Evolutionary conservation across 2,888 invertebrate genomes (phyloP), one percentile per base, ranked within the genome.

Genomic region (Galeruca laticollis): DNA sequence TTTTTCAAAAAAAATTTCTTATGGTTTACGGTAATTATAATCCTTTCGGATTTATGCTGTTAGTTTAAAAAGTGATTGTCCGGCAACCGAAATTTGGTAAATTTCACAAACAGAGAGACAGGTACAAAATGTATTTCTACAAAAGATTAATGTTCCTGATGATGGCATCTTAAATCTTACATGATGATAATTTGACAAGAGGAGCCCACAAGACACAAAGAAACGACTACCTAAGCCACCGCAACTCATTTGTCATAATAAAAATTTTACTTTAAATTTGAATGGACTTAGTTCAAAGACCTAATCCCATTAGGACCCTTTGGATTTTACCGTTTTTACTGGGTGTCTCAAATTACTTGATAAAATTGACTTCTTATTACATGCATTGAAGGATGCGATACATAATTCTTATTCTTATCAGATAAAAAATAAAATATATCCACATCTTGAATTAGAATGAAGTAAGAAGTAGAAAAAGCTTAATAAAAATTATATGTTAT

Each of bases 131-230:
- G 64, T 33, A 69, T 62, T 67, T 68, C 40, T 43, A 68, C 66
- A 72, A 74, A 73, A 77, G 78, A 78, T 79, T 70, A 75, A 78
- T 79, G 77, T 77, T 67, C 66, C 73, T 72, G 77, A 78, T 78
- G 78, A 79, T 79, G 78, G 76, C 77, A 76, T 77, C 76, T 77
- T 77, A 78, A 77, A 77, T 76, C 76, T 75, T 75, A 79, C 78
- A 78, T 75, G 78, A 78, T 76, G 79, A 80, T 81, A 81, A 81
- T 81, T 80, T 80, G 80, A 81, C 81, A 81, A 79, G 78, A 78
- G 74, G 76, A 77, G 76, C 79, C 80, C 80, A 75, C 80, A 79
- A 79, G 71, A 75, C 60, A 75, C 73, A 75, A 75, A 69, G 69
- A 67, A 66, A 71, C 71, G 72, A 79, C 79, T 78, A 79, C 77